Percentiles rank a stretch among this genome's conserved stretches.
Evolutionary conservation across 2,113 vertebrate genomes (phyloP).

Genomic region (Plecturocebus donacophilus): DNA sequence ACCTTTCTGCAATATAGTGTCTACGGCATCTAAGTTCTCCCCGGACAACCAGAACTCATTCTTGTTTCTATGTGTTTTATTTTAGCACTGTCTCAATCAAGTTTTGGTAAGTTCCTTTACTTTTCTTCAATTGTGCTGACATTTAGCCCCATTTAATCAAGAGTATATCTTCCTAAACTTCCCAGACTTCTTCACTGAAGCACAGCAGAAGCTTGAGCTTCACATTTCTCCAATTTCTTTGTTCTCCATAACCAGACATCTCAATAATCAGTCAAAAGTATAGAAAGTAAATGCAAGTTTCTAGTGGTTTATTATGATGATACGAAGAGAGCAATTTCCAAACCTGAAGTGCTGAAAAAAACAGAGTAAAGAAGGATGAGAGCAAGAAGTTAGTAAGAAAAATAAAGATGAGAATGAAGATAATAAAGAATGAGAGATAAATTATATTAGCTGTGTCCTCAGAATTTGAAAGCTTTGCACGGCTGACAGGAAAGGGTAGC

Average conservation of each 20-base stretch:
- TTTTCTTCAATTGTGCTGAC: neutral
- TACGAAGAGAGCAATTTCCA: neutral
- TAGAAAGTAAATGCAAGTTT: neutral
- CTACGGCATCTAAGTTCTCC: neutral
- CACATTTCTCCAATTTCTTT: neutral
- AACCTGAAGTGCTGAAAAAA: neutral
- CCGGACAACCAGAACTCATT: neutral
- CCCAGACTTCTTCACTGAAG: neutral
- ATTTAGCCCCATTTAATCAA: neutral
- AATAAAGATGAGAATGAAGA: neutral
- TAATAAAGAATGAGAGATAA: neutral
- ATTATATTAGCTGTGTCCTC: neutral
- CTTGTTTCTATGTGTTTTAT: constrained; percentile 12
- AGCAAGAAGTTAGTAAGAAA: neutral
- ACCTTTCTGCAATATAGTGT: neutral
- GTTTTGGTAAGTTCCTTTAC: constrained; percentile 35
- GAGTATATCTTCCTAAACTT: neutral
- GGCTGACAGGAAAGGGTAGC: neutral
- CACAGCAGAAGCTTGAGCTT: neutral
- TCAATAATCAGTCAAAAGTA: neutral
- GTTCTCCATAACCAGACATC: neutral
- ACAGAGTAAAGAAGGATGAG: neutral
- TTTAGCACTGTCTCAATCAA: constrained; percentile 4
- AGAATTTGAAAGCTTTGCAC: neutral
- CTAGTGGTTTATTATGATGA: neutral